phyloP scores from a whole-genome alignment of 1,140 invertebrate genomes.

The Octopus sinensis region DNA sequence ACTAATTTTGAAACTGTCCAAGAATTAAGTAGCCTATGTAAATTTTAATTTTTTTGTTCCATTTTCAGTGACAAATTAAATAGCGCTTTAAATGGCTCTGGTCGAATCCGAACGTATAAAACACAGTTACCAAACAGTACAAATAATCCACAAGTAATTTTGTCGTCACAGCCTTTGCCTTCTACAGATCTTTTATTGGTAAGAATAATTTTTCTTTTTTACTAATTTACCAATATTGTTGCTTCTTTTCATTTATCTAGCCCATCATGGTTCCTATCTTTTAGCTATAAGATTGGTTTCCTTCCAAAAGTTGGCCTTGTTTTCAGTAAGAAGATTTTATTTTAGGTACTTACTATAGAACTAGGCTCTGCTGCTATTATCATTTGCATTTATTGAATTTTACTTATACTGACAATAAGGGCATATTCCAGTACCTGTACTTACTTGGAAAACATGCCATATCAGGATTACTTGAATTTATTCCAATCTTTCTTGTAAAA shows the following conservation, averaged over 20 bases:
- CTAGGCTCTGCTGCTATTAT: neutral
- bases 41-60: slow-evolving; percentile 13
- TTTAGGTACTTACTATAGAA: neutral
- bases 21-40: no score
- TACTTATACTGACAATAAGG: no score
- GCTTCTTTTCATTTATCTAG: neutral
- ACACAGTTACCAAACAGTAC: slow-evolving; percentile 60
- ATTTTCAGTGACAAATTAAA: slow-evolving; percentile 39
- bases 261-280: neutral
- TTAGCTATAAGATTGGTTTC: neutral
- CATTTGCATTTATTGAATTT: neutral
- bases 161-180: slow-evolving; percentile 61
- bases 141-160: slow-evolving; percentile 63
- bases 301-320: neutral
- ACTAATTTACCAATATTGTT: no score
- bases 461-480: no score
- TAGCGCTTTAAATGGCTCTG: slow-evolving; percentile 35
- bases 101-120: slow-evolving; percentile 40
- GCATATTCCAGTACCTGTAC: no score
- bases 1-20: no score
- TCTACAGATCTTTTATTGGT: slow-evolving; percentile 63
- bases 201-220: slow-evolving; percentile 34
- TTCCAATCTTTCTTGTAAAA: no score
- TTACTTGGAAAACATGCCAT: no score
- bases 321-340: slow-evolving; percentile 21